Conservation (phyloP, 2,888 invertebrate genomes). For the Trisateles emortualis region DNA sequence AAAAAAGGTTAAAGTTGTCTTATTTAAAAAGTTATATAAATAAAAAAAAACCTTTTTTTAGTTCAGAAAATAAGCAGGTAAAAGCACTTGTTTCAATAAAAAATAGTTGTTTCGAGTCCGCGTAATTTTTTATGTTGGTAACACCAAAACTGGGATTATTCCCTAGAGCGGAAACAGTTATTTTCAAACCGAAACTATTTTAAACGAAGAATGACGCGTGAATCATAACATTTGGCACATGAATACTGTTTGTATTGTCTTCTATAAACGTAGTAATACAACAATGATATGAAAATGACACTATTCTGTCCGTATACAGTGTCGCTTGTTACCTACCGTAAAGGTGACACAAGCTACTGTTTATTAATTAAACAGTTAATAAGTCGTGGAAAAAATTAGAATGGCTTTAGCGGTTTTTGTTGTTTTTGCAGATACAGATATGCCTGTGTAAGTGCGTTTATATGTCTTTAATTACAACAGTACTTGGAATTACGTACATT, state of each 20-base stretch:
- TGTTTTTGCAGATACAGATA: slow-evolving; percentile 10
- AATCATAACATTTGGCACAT: too few relatives aligned
- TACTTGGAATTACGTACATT: background rate
- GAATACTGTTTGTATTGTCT: background rate
- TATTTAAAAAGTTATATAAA: too few relatives aligned
- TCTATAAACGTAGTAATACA: background rate
- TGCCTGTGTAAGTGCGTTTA: too few relatives aligned
- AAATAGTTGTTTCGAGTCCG: too few relatives aligned
- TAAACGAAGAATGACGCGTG: background rate
- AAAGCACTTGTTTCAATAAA: too few relatives aligned
- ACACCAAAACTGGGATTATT: too few relatives aligned
- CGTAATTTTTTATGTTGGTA: too few relatives aligned
- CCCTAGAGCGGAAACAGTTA: too few relatives aligned
- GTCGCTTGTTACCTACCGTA: slow-evolving; percentile 21
- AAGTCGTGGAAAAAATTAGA: slow-evolving; percentile 16
- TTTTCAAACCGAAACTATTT: too few relatives aligned
- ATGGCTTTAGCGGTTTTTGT: slow-evolving; percentile 18
- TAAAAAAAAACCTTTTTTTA: too few relatives aligned
- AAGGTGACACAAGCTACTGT: slow-evolving; percentile 19
- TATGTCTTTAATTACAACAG: slow-evolving; percentile 5
- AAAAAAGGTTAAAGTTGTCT: too few relatives aligned
- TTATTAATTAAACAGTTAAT: slow-evolving; percentile 17
- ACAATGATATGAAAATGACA: background rate
- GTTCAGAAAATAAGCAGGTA: too few relatives aligned
- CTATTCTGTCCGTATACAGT: slow-evolving; percentile 9